Percentiles rank a stretch among this genome's conserved stretches.
Evolutionary conservation across 2,113 vertebrate species (phyloP).

Genomic region (Trachemys scripta): DNA sequence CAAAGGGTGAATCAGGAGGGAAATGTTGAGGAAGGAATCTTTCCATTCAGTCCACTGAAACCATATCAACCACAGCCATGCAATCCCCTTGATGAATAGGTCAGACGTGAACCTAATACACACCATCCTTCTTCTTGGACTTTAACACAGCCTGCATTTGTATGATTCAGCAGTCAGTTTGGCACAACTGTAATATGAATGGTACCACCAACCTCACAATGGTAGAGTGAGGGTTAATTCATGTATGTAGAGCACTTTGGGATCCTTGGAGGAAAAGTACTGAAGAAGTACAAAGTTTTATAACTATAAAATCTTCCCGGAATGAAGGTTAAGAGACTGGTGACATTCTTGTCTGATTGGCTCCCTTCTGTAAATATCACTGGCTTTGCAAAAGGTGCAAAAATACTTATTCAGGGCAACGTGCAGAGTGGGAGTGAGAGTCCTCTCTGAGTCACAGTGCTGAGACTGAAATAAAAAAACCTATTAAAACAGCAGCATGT

Average conservation of each 20-base stretch:
- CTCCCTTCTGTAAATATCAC: neutral
- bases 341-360: neutral
- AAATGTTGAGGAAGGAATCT: neutral
- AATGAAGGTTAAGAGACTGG: neutral
- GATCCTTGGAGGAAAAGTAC: neutral
- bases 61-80: neutral
- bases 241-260: too few species aligned
- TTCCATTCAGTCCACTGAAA: neutral
- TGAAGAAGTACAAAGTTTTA: too few species aligned
- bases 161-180: neutral
- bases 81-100: neutral
- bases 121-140: neutral
- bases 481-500: neutral
- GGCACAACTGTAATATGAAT: neutral
- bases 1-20: neutral
- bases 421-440: slow-evolving; percentile 13
- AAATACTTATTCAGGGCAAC: slow-evolving; percentile 8
- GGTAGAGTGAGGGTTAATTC: neutral
- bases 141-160: neutral
- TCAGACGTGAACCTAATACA: neutral
- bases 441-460: slow-evolving; percentile 26
- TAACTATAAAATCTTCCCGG: neutral
- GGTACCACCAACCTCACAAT: neutral
- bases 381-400: neutral
- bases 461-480: neutral